These are phyloP conservation scores for Oryzias dopingdopingensis DNA, from an alignment of 2,797 vertebrate species.

Conservation along the genomic window DNA sequence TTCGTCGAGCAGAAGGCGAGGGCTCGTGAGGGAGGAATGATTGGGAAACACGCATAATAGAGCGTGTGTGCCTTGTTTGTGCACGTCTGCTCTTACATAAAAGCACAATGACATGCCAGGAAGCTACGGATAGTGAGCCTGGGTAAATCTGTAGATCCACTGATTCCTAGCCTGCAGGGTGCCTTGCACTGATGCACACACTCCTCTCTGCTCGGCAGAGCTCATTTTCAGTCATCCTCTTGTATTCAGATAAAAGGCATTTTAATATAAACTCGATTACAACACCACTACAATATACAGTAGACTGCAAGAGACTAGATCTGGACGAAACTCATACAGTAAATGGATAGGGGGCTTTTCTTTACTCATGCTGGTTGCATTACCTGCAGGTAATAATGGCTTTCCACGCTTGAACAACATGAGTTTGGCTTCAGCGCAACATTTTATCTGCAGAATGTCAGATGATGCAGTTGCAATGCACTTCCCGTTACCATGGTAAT, in stretches of 20 bases:
- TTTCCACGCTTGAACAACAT: background rate
- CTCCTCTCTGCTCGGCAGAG: slow-evolving; percentile 25
- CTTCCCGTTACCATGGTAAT: slow-evolving; percentile 15
- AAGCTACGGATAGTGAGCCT: slow-evolving; percentile 50
- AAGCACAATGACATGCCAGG: slow-evolving; percentile 54
- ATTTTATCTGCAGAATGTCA: background rate
- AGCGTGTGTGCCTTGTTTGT: slow-evolving; percentile 15
- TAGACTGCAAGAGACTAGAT: too few species aligned
- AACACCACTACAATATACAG: too few species aligned
- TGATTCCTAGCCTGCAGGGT: slow-evolving; percentile 47
- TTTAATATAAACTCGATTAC: too few species aligned
- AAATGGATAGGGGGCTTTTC: too few species aligned
- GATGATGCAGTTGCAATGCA: background rate
- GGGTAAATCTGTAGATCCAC: slow-evolving; percentile 43
- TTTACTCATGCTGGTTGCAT: background rate
- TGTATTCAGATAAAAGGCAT: slow-evolving; percentile 25
- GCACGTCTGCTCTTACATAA: slow-evolving; percentile 59
- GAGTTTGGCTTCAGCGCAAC: background rate
- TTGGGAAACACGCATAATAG: slow-evolving; percentile 44
- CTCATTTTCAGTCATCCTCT: slow-evolving; percentile 42
- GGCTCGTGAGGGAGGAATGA: slow-evolving; percentile 12
- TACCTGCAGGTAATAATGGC: background rate
- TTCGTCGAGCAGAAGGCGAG: slow-evolving; percentile 27
- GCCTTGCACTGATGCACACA: slow-evolving; percentile 6
- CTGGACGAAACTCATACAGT: too few species aligned